Evolutionary conservation across 2,797 vertebrate species (phyloP), one percentile per base, ranked within the genome.

Genomic region (Brachyalestes nurse): DNA sequence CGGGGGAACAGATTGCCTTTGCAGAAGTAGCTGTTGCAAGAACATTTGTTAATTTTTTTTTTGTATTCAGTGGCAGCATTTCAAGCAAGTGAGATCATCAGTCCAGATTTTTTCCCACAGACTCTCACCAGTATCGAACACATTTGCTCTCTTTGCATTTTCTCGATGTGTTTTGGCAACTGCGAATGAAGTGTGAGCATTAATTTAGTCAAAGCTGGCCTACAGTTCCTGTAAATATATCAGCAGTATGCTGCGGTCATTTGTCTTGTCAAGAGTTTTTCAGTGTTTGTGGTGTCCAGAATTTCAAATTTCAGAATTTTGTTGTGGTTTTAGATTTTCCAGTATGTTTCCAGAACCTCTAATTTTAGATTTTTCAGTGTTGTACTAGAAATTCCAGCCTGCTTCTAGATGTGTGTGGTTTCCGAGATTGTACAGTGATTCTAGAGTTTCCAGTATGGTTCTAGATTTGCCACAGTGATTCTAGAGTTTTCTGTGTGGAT

Each of bases 21-120:
- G 55, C 61, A 72, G 45, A 70, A 79, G 71, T 78, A 42, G 76
- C 83, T 87, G 40, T 60, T 61, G 78, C 70, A 72, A 42, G 60
- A 64, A 49, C 66, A 80, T 81, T 79, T 82, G 21, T 76, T 85
- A 62, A 70, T 72, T 77, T 81, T 74, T 49, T 72, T 69, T 45
- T 78, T 72, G 58, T 45, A 40, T 62, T 47, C 69, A 40, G 49
- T 49, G 64, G 67, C 60, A 75, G 77, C 60, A 72, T 77, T 58
- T 82, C 67, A 80, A 58, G 21, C 71, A 49, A 83, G 60, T 82
- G 67, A 86, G 78, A 79, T 81, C 65, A 79, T 83, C 83, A n/a
- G 34, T 85, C 72, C 76, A 78, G 64, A 76, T 84, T 76, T 62
- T 64, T 45, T 51, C 57, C 78, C 49, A 58, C 75, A 42, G 55